Base-by-base conservation (phyloP, 2,797 vertebrate species). In the Spatula versicolor region DNA sequence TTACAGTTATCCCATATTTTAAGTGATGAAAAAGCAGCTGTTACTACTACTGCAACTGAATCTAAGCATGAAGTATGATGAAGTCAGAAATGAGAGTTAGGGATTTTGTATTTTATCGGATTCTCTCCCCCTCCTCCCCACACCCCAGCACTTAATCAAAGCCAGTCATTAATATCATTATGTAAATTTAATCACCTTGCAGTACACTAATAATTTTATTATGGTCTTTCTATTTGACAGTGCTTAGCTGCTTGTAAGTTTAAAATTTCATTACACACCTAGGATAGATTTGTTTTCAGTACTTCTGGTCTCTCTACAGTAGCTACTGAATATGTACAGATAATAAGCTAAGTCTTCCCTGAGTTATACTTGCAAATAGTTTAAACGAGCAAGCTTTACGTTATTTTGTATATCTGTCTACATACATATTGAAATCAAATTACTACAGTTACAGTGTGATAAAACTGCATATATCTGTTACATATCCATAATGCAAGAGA, bases 171-270 rank as follows among this genome's bases (percentile, higher is more conserved):
- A 90, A 92, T 83, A 16, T 81, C 77, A 92, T 97, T 93, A 90
- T 93, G 86, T 95, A 93, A 95, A 96, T 97, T 88, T 93, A 95
- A 96, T 92, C 90, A 92, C 72, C 63, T 95, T 94, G 55, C 76
- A 92, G 91, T 64, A 95, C 95, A 86, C 55, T 94, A 84, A 79
- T 96, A 94, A 86, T 92, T 97, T 95, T 96, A 88, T 85, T 93
- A 80, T 21, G 12, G 88, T 93, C 80, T 91, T 95, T 93, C 78
- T 48, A 64, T 95, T 92, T 96, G 94, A 76, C 90, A 80, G 26
- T 84, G 75, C 43, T 95, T 96, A 92, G 80, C 64, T 93, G 72
- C 59, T 80, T 83, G 58, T 74, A 93, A 91, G 59, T 96, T 88
- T 82, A 85, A 52, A 74, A 90, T 90, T 54, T 92, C 67, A 86